A percentile compares a stretch with the other conserved stretches of the same genome.
Evolutionary conservation across 2,113 vertebrate genomes (phyloP).

Genomic region (Ictalurus furcatus): DNA sequence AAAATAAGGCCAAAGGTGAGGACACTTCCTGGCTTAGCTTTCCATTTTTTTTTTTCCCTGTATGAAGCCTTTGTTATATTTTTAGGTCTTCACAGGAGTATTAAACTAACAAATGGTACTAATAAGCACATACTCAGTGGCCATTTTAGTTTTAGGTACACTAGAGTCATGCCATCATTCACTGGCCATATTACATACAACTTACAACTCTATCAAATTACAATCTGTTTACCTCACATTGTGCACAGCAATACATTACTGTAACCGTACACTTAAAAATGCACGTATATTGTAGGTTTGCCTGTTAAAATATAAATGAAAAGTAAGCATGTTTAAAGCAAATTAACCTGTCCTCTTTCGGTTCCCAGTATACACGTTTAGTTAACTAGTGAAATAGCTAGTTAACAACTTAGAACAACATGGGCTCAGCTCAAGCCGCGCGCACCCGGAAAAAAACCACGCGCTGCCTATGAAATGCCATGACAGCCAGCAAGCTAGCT

Average conservation of each 20-base stretch:
- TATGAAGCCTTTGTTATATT: not conserved
- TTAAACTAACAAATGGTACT: not conserved
- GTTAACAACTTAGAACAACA: not conserved
- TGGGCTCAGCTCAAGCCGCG: not conserved
- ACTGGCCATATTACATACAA: not conserved
- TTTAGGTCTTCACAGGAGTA: not conserved
- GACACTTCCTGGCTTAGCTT: not conserved
- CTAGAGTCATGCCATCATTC: not conserved
- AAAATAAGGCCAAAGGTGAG: not conserved
- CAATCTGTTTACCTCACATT: not conserved
- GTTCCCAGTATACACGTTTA: not conserved
- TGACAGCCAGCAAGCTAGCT: not conserved
- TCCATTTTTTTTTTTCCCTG: not conserved
- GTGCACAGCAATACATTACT: not conserved
- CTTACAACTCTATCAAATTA: not conserved
- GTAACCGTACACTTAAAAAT: not conserved
- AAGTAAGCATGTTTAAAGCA: not conserved
- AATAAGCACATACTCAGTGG: not conserved
- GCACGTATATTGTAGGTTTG: not conserved
- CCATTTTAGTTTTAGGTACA: not conserved
- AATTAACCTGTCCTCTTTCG: not conserved
- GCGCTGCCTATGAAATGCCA: not conserved
- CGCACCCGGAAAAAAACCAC: not conserved
- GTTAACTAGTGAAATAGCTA: not conserved
- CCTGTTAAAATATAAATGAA: not conserved